phyloP scores from a whole-genome alignment of 2,888 invertebrate genomes.

The Automeris io region DNA sequence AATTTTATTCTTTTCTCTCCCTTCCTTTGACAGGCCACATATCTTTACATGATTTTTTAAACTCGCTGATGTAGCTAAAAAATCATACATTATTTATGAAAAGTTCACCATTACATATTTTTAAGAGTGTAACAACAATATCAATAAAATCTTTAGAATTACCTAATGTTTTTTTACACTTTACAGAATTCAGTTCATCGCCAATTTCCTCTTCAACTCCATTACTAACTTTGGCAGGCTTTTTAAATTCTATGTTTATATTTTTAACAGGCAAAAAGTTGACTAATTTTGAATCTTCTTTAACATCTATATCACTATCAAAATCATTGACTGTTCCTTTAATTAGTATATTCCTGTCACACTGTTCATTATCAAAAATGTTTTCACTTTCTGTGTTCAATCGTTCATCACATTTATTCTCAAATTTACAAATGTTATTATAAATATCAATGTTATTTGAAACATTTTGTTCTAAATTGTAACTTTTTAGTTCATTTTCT shows the following conservation, averaged over 20 bases:
- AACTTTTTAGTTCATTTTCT: neutral
- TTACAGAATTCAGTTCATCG: neutral
- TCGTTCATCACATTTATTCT: neutral
- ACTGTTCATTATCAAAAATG: neutral
- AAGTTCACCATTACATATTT: neutral
- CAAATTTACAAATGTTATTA: too few species aligned
- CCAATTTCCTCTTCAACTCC: neutral
- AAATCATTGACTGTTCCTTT: neutral
- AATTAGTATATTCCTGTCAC: neutral
- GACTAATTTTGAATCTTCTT: neutral
- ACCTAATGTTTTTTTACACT: conserved; percentile 5
- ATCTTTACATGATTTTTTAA: conserved; percentile 11
- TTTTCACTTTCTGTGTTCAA: neutral
- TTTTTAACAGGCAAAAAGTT: neutral
- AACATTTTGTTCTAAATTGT: neutral
- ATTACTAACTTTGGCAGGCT: neutral
- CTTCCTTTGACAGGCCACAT: conserved; percentile 7
- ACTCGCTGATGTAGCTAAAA: neutral
- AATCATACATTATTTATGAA: neutral
- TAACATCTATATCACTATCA: neutral
- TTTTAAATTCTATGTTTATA: neutral
- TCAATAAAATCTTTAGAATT: too few species aligned
- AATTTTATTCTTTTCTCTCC: neutral
- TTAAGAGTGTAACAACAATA: neutral
- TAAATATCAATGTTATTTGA: neutral